Percentiles rank a stretch among this genome's conserved stretches.
phyloP scores from a whole-genome alignment of 1,140 invertebrate species.

The Latrodectus geometricus region DNA sequence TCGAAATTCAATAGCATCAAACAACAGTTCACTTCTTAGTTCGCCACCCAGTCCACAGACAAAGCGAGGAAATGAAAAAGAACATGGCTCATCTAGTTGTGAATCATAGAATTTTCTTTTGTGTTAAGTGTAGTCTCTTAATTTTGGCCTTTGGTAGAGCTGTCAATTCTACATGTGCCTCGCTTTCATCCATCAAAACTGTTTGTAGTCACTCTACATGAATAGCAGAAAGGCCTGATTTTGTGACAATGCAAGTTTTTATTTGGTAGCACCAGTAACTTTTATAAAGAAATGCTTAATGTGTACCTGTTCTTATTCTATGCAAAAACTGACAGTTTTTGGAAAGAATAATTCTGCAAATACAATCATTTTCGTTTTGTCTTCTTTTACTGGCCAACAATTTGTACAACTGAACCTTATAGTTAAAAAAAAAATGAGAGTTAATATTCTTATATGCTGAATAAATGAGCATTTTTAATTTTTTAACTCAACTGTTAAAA shows the following conservation, averaged over 20 bases:
- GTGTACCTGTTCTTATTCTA: background rate
- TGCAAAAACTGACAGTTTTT: background rate
- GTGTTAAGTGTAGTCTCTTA: background rate
- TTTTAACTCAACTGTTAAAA: no score
- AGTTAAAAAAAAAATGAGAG: no score
- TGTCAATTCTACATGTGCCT: background rate
- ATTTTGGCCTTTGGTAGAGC: no score
- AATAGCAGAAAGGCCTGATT: background rate
- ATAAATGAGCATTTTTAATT: no score
- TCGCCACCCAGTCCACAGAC: constrained; percentile 60
- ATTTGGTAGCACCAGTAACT: background rate
- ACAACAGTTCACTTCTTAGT: constrained; percentile 75
- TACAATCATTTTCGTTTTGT: background rate
- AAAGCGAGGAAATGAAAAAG: constrained; percentile 69
- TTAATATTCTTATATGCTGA: no score
- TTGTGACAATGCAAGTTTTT: background rate
- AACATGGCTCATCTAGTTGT: constrained; percentile 70
- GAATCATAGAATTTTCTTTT: constrained; percentile 44
- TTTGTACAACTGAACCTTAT: no score
- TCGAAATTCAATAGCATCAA: constrained; percentile 82
- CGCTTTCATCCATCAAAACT: constrained; percentile 12
- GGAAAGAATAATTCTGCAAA: background rate
- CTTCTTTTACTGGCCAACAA: no score
- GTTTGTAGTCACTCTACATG: background rate
- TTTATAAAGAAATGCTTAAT: background rate